Conservation (phyloP, 1,140 invertebrate species). For the Macrotrachela quadricornifera region DNA sequence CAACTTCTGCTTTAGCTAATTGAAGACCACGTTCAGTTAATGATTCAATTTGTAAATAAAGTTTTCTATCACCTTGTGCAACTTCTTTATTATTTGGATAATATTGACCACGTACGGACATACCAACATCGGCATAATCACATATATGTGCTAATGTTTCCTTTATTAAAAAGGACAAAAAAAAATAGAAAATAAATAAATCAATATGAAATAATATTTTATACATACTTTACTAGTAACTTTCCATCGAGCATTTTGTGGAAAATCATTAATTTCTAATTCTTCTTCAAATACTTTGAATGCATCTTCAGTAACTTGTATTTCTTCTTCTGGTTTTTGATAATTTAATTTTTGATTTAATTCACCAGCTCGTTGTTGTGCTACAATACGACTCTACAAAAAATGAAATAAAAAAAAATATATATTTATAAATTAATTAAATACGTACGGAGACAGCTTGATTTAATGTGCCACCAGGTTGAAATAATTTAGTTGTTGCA, state of each 20-base stretch:
- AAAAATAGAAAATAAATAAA: background rate
- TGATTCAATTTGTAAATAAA: conserved; percentile 95
- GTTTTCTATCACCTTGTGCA: conserved; percentile 79
- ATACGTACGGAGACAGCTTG: too few species aligned
- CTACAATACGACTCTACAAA: conserved; percentile 14
- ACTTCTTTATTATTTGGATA: conserved; percentile 37
- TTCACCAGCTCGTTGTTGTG: conserved; percentile 55
- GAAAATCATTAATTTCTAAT: conserved; percentile 97
- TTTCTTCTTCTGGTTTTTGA: conserved; percentile 48
- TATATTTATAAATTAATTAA: too few species aligned
- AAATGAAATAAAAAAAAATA: too few species aligned
- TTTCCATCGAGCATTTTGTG: conserved; percentile 87
- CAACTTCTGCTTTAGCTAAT: conserved; percentile 94
- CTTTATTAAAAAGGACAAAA: conserved; percentile 24
- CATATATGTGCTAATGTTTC: conserved; percentile 92
- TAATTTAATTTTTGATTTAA: conserved; percentile 91
- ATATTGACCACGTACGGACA: conserved; percentile 92
- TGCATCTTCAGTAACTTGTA: conserved; percentile 17
- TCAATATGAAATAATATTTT: background rate
- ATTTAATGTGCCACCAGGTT: background rate
- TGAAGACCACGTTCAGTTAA: conserved; percentile 85
- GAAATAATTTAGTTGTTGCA: background rate
- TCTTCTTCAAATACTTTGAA: conserved; percentile 84
- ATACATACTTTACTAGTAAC: conserved; percentile 69
- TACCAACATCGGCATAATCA: conserved; percentile 93